A percentile compares a stretch with the other conserved stretches of the same genome.
These are phyloP conservation scores for Anastatus disparis DNA, from an alignment of 1,140 invertebrate genomes.

Conservation along the genomic window DNA sequence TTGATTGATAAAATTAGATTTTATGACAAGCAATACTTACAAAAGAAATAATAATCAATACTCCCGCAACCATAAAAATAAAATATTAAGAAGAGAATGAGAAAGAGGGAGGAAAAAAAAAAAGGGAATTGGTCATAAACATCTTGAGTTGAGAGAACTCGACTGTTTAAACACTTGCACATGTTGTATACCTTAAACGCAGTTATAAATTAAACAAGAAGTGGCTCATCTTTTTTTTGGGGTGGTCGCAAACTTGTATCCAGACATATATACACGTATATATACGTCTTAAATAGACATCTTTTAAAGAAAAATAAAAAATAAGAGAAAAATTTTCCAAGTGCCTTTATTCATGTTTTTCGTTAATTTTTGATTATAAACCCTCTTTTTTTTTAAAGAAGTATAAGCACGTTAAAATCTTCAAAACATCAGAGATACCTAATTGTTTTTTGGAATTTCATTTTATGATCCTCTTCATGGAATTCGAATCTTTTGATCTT, in stretches of 20 bases:
- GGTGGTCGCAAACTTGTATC: conserved; percentile 4
- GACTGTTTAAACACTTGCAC: conserved; percentile 54
- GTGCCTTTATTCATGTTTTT: neutral
- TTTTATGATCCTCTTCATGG: conserved; percentile 9
- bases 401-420: neutral
- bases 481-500: neutral
- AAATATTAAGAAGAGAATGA: too few relatives aligned
- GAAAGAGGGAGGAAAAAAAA: neutral
- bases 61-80: too few relatives aligned
- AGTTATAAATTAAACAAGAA: conserved; percentile 54
- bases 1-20: too few relatives aligned
- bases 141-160: conserved; percentile 37
- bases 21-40: too few relatives aligned
- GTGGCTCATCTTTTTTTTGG: conserved; percentile 37
- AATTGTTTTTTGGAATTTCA: conserved; percentile 26
- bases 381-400: too few relatives aligned
- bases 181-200: conserved; percentile 54
- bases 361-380: conserved; percentile 1
- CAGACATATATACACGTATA: neutral
- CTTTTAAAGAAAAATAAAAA: neutral
- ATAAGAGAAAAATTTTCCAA: too few relatives aligned
- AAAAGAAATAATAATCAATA: too few relatives aligned
- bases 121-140: conserved; percentile 23
- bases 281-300: conserved; percentile 44
- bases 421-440: conserved; percentile 15